phyloP scores from a whole-genome alignment of 2,797 vertebrate species.

The Harpagifer antarcticus region DNA sequence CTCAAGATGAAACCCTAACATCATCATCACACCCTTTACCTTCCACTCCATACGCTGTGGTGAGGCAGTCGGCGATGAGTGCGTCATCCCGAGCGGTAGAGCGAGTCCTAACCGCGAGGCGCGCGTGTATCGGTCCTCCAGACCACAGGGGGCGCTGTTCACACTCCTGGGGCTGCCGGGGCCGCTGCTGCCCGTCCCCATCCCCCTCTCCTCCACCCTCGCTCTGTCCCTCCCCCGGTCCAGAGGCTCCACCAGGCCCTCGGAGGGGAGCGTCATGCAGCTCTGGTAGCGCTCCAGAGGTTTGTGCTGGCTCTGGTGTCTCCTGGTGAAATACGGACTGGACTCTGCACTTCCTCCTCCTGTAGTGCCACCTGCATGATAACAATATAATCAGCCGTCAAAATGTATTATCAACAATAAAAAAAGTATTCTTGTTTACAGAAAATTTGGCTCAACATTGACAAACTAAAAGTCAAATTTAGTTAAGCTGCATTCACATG shows the following conservation, averaged over 20 bases:
- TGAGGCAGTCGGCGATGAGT: slow-evolving; percentile 55
- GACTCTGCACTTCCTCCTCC: slow-evolving; percentile 83
- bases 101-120: slow-evolving; percentile 54
- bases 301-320: slow-evolving; percentile 69
- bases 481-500: no score
- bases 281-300: slow-evolving; percentile 75
- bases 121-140: slow-evolving; percentile 47
- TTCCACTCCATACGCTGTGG: slow-evolving; percentile 88
- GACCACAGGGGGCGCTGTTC: slow-evolving; percentile 69
- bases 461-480: no score
- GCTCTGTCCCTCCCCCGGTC: slow-evolving; percentile 40
- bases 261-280: slow-evolving; percentile 70
- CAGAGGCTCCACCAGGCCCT: slow-evolving; percentile 58
- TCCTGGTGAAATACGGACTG: slow-evolving; percentile 84
- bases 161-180: slow-evolving; percentile 76
- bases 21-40: slow-evolving; percentile 28
- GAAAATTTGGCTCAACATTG: no score
- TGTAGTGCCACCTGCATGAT: slow-evolving; percentile 29
- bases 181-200: slow-evolving; percentile 67
- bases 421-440: no score
- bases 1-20: no score
- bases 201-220: slow-evolving; percentile 52
- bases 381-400: neutral
- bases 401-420: neutral
- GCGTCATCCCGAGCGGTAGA: slow-evolving; percentile 54